Conservation (phyloP, 2,797 vertebrate species). For the Choloepus didactylus region DNA sequence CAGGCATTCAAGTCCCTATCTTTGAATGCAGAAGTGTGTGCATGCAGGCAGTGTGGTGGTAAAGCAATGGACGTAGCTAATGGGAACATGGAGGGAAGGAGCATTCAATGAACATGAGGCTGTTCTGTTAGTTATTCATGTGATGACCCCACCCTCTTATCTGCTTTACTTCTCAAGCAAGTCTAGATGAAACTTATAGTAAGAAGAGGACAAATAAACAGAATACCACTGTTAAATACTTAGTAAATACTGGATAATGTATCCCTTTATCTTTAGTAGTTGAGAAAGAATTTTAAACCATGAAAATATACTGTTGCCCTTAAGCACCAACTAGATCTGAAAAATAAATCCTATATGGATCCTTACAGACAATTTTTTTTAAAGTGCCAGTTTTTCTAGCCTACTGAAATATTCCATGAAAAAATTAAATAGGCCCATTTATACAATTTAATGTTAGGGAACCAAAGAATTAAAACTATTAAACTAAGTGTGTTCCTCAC, state of each 20-base stretch:
- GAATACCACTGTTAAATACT: not conserved
- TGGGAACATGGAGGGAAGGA: not conserved
- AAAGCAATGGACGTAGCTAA: not conserved
- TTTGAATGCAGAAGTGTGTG: conserved; percentile 24
- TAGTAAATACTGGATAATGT: conserved; percentile 1
- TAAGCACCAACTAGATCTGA: conserved; percentile 26
- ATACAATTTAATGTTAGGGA: conserved; percentile 78
- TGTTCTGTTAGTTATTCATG: not conserved
- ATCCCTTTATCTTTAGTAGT: conserved; percentile 54
- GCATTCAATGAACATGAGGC: not conserved
- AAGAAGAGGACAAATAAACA: conserved; percentile 48
- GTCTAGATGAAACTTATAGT: conserved; percentile 19
- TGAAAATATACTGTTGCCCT: not conserved
- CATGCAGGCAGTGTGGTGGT: not conserved
- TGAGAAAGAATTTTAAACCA: conserved; percentile 60
- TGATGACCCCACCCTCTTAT: conserved; percentile 1
- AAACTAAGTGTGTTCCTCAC: conserved; percentile 82
- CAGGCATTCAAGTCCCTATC: not conserved
- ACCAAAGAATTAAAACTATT: conserved; percentile 80
- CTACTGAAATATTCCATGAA: conserved; percentile 56
- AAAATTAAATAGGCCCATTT: conserved; percentile 64
- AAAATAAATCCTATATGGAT: conserved; percentile 58
- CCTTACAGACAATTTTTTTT: conserved; percentile 49
- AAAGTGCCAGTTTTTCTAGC: conserved; percentile 50
- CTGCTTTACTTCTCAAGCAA: conserved; percentile 44